A percentile compares a stretch with the other conserved stretches of the same genome.
Conservation (phyloP, 2,797 vertebrate species). For the Tenualosa ilisha region DNA sequence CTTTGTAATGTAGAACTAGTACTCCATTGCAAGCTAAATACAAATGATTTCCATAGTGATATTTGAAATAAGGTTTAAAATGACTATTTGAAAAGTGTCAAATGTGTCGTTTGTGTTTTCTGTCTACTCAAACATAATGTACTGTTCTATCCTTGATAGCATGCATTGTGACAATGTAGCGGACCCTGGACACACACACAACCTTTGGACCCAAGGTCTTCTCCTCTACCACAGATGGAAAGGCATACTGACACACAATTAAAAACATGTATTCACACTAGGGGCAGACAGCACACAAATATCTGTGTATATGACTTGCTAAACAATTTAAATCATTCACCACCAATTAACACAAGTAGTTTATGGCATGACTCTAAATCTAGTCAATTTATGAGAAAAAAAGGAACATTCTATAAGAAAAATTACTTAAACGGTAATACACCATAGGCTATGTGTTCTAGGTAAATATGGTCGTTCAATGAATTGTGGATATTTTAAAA, state of each 20-base stretch:
- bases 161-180: background rate
- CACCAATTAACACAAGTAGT: background rate
- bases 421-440: too few relatives aligned
- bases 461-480: background rate
- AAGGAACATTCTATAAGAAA: background rate
- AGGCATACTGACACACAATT: background rate
- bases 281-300: background rate
- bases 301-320: too few relatives aligned
- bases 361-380: background rate
- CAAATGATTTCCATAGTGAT: too few relatives aligned
- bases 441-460: too few relatives aligned
- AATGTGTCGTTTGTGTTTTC: background rate
- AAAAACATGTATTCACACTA: constrained; percentile 16
- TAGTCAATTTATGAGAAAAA: background rate
- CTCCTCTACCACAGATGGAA: constrained; percentile 33
- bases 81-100: background rate
- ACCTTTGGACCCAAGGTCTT: constrained; percentile 73
- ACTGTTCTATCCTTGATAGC: background rate
- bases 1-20: too few relatives aligned
- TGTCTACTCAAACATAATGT: constrained; percentile 6
- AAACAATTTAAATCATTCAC: background rate
- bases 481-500: background rate
- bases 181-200: constrained; percentile 60
- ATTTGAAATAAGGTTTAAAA: too few relatives aligned
- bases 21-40: too few relatives aligned